Base-by-base conservation (phyloP, 2,888 invertebrate species). In the Drosophila rubida region DNA sequence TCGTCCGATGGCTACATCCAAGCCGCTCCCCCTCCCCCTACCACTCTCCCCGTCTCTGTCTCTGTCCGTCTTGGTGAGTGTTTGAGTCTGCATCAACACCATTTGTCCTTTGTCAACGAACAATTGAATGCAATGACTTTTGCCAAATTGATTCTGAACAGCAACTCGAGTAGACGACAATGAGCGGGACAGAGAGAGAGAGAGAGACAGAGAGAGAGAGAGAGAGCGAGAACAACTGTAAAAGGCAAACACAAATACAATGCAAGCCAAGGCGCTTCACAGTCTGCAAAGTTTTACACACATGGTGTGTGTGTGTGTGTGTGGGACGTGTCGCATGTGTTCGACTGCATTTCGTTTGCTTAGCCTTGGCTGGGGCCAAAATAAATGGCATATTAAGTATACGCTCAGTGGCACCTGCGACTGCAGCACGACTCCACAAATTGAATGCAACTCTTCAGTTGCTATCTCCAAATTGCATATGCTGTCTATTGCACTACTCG, bases 101-200 rank as follows among this genome's bases (percentile, higher is more conserved):
- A 85, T 83, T 83, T 83, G 82, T 82, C 88, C 86, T 85, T 87
- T 83, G 85, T 83, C 86, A 87, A 83, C 64, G 87, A 79, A 82
- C 82, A 82, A 82, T 87, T 82, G 82, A 85, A 82, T 82, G 87
- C 82, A 85, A 87, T 82, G 82, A 82, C 88, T 82, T 82, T 87
- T 87, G 87, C 85, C 82, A 82, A 82, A 82, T 82, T 82, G 82
- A 82, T 87, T 82, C 79, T 79, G 69, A 75, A 80, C 80, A 80
- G 46, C 53, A 58, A 25, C 55, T 63, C 44, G 39, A 61, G 45
- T 54, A 79, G 69, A 63, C 76, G 61, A 76, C 77, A 80, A 74
- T 71, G 63, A 67, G 51, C 51, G 54, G 50, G 58, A 39, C 11
- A 7, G 16, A 14, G 23, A 11, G 11, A 50, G 6, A 23, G 6